Percentiles rank a stretch among this genome's conserved stretches.
Conservation (phyloP, 1,140 invertebrate species). For the Venustaconcha ellipsiformis region DNA sequence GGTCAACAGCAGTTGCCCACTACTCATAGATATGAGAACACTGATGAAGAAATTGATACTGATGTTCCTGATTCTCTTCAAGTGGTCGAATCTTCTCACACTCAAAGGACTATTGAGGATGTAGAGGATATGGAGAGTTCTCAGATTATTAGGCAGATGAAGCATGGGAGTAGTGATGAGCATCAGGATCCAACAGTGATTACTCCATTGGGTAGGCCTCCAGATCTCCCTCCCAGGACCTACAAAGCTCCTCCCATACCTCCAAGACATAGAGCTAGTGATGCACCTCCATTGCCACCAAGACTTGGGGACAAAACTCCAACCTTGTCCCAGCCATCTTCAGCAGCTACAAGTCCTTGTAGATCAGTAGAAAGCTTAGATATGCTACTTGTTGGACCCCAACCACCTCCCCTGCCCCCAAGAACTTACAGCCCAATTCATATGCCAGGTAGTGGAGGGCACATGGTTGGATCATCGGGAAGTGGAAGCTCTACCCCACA, state of each 20-base stretch:
- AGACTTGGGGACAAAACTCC: conserved; percentile 36
- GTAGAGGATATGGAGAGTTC: no score
- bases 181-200: neutral
- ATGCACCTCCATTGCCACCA: conserved; percentile 55
- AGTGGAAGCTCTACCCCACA: conserved; percentile 20
- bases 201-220: conserved; percentile 35
- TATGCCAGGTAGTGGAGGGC: conserved; percentile 24
- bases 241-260: conserved; percentile 62
- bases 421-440: conserved; percentile 62
- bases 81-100: no score
- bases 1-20: no score
- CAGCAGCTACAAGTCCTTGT: conserved; percentile 46
- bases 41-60: no score
- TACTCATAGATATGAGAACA: no score
- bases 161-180: no score
- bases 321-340: conserved; percentile 6
- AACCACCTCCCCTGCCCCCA: conserved; percentile 58
- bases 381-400: conserved; percentile 14
- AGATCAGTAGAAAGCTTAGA: conserved; percentile 29
- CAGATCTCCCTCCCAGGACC: conserved; percentile 57
- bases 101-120: no score
- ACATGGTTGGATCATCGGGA: conserved; percentile 17
- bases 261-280: conserved; percentile 42
- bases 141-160: no score
- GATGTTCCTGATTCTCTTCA: no score